These are phyloP conservation scores for Glyptemys insculpta DNA, from an alignment of 2,797 vertebrate genomes.

Conservation along the genomic window DNA sequence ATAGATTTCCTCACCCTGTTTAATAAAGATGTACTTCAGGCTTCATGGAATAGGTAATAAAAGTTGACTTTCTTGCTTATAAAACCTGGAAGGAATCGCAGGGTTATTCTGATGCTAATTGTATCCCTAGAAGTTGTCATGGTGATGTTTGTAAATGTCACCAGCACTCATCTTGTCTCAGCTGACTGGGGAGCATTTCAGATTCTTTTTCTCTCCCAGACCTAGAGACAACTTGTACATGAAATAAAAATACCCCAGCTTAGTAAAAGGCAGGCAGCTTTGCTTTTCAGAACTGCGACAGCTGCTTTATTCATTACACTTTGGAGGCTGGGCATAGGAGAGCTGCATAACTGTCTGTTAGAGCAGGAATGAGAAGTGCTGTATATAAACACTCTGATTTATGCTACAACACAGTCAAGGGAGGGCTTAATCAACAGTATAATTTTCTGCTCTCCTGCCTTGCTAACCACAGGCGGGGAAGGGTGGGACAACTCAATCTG, in stretches of 20 bases:
- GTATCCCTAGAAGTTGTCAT: not conserved
- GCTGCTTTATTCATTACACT: not conserved
- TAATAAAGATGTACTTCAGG: not conserved
- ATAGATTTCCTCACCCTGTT: not conserved
- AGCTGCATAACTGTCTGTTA: rapidly evolving
- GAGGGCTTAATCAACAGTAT: not conserved
- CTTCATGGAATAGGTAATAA: not conserved
- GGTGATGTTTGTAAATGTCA: not conserved
- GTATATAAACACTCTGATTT: rapidly evolving
- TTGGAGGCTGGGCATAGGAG: not conserved
- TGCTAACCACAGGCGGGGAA: not conserved
- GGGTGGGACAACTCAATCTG: not conserved
- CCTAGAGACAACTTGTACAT: not conserved
- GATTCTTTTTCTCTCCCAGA: not conserved
- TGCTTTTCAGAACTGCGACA: rapidly evolving
- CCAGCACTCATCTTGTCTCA: not conserved
- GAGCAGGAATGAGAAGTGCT: rapidly evolving
- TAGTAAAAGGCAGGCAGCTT: rapidly evolving
- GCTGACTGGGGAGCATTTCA: not conserved
- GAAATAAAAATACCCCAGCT: not conserved
- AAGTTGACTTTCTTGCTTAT: not conserved
- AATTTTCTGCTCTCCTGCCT: rapidly evolving
- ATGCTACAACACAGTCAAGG: rapidly evolving
- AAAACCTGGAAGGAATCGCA: not conserved
- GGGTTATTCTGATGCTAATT: not conserved